A percentile compares a stretch with the other conserved stretches of the same genome.
Evolutionary conservation across 2,888 invertebrate species (phyloP).

Genomic region (Choreutis nemorana): DNA sequence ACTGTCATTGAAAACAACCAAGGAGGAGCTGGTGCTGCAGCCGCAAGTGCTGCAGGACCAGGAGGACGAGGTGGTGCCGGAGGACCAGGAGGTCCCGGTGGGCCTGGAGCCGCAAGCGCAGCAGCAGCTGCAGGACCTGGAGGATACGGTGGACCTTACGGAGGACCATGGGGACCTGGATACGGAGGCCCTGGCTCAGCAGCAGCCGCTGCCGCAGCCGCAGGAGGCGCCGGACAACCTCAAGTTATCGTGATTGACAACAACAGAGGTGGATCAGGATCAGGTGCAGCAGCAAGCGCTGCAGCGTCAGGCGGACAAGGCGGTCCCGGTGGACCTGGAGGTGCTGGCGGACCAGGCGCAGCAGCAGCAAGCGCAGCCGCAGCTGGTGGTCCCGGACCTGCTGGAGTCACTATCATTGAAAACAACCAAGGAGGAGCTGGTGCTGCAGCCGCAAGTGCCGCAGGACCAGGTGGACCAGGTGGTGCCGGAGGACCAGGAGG

Average conservation of each 20-base stretch:
- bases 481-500: not conserved
- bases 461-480: constrained; percentile 4
- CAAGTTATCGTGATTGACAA: no score
- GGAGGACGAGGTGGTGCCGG: not conserved
- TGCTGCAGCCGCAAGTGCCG: constrained; percentile 4
- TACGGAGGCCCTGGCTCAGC: no score
- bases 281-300: constrained; percentile 2
- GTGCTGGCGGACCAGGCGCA: not conserved
- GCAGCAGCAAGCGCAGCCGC: not conserved
- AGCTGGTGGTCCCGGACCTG: not conserved
- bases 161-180: constrained; percentile 2
- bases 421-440: constrained; percentile 1
- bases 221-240: constrained; percentile 1
- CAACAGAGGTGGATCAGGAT: constrained; percentile 1
- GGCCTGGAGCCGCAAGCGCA: not conserved
- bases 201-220: constrained; percentile 3
- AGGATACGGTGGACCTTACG: not conserved
- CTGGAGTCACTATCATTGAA: no score
- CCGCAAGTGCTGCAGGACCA: not conserved
- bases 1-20: no score
- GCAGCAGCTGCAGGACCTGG: constrained; percentile 1
- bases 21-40: no score
- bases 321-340: not conserved
- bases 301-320: constrained; percentile 1
- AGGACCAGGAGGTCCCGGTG: not conserved